Evolutionary conservation across 2,888 invertebrate genomes (phyloP).

Genomic region (Eupithecia pulchellata): DNA sequence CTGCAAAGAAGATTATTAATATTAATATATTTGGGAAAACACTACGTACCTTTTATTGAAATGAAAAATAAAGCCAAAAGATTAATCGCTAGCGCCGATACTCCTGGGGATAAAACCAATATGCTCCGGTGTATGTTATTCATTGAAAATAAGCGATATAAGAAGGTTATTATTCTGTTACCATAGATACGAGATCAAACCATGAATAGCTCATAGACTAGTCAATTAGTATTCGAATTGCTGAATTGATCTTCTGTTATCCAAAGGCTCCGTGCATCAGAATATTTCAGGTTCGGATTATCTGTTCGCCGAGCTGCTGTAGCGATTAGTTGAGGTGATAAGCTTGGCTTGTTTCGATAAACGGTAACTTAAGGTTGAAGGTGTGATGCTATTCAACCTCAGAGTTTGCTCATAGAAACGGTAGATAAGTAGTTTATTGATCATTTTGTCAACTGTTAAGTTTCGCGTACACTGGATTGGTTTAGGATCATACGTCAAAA

Average conservation of each 20-base stretch:
- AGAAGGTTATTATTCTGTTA: not conserved
- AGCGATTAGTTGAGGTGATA: too few species aligned
- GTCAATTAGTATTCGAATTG: not conserved
- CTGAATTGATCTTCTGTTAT: too few species aligned
- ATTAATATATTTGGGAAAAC: not conserved
- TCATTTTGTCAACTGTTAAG: not conserved
- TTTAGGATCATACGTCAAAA: too few species aligned
- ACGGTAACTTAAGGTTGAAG: too few species aligned
- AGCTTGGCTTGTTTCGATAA: too few species aligned
- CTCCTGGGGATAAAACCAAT: constrained; percentile 39
- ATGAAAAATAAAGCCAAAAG: not conserved
- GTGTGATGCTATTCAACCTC: too few species aligned
- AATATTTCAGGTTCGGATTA: too few species aligned
- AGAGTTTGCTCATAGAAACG: not conserved
- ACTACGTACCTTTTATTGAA: constrained; percentile 3
- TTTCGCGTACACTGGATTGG: not conserved
- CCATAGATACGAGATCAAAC: not conserved
- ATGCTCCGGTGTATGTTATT: constrained; percentile 30
- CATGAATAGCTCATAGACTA: constrained; percentile 5
- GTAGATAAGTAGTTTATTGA: not conserved
- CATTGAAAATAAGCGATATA: constrained; percentile 26
- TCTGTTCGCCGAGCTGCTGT: too few species aligned
- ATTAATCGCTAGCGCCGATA: constrained; percentile 21
- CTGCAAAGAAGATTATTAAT: not conserved
- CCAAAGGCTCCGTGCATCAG: too few species aligned